Percentiles rank a stretch among this genome's conserved stretches.
phyloP scores from a whole-genome alignment of 2,888 invertebrate genomes.

The Macrophya alboannulata region DNA sequence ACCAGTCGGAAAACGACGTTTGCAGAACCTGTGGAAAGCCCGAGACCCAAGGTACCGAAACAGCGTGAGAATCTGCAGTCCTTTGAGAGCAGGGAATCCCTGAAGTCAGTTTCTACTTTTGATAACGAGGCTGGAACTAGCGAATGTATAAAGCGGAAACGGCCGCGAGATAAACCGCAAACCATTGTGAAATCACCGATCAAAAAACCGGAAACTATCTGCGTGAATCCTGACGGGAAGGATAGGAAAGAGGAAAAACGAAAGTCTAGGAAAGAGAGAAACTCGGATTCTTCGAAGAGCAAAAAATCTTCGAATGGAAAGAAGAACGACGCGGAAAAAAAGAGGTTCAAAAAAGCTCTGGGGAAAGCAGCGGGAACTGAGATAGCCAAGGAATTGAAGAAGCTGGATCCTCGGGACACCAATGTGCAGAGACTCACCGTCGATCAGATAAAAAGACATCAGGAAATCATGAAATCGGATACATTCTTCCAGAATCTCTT shows the following conservation, averaged over 20 bases:
- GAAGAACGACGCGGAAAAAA: constrained; percentile 63
- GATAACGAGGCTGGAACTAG: constrained; percentile 54
- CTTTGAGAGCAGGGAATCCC: constrained; percentile 62
- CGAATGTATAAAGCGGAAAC: constrained; percentile 66
- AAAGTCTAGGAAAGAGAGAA: constrained; percentile 63
- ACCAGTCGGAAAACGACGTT: constrained; percentile 62
- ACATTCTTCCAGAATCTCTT: constrained; percentile 89
- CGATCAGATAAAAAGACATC: constrained; percentile 83
- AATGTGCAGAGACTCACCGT: constrained; percentile 67
- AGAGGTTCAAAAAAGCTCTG: constrained; percentile 60
- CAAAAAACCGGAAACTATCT: constrained; percentile 67
- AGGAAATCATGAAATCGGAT: constrained; percentile 84
- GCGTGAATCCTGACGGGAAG: constrained; percentile 62
- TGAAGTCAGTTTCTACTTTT: constrained; percentile 58
- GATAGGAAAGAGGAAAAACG: constrained; percentile 61
- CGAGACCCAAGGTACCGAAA: constrained; percentile 63
- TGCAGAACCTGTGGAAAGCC: constrained; percentile 60
- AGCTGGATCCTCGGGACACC: constrained; percentile 64
- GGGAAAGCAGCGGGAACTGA: constrained; percentile 64
- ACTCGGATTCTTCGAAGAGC: constrained; percentile 56
- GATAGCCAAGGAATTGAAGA: constrained; percentile 67
- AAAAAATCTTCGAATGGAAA: constrained; percentile 59
- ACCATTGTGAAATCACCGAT: constrained; percentile 72
- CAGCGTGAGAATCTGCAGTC: constrained; percentile 69
- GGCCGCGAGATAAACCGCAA: constrained; percentile 73